Base-by-base conservation (phyloP, 2,888 invertebrate genomes). In the Netelia fuscicornis region DNA sequence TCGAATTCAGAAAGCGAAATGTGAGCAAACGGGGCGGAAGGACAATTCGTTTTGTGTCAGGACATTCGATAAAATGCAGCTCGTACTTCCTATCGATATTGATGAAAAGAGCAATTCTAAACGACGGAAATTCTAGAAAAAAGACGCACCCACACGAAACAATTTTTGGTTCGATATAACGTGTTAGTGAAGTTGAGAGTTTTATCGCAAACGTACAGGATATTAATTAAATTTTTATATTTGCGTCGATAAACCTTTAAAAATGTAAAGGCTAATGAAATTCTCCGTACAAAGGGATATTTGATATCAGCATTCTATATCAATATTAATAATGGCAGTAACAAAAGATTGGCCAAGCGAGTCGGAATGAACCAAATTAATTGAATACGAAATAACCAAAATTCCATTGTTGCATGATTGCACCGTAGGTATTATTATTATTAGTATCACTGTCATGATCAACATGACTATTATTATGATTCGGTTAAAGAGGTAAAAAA, bases 241-340 rank as follows among this genome's bases (percentile, higher is more conserved):
- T 20, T 30, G 54, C 56, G 42, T 13, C 65, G 23, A 76, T 65
- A 65, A 65, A 76, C 54, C 8, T 48, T 54, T 9, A 23, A 76
- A 65, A 76, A 65, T 58, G 13, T 37, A 42, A 65, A 20, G 65
- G 54, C 25, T 20, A 10, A 20, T 54, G 37, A 37, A 48, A 64
- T 48, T 42, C 52, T 48, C 37, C 52, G n/a, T 17, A 37, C 3
- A 23, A 8, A 2, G 13, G 52, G 17, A 2, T 20, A 10, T 11
- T 37, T 37, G 37, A 20, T 11, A 23, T 37, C 37, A 5, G 5
- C 37, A 3, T 37, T 37, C 37, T 37, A 37, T 37, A 44, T 2
- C 1, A 48, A 48, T 48, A 48, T 13, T 48, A 48, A 48, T 48
- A 48, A 48, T 48, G 13, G 13, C 13, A 13, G 10, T 48, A 48